These are phyloP conservation scores for Pogonognathellus flavescens DNA, from an alignment of 1,140 invertebrate species.

Conservation along the genomic window DNA sequence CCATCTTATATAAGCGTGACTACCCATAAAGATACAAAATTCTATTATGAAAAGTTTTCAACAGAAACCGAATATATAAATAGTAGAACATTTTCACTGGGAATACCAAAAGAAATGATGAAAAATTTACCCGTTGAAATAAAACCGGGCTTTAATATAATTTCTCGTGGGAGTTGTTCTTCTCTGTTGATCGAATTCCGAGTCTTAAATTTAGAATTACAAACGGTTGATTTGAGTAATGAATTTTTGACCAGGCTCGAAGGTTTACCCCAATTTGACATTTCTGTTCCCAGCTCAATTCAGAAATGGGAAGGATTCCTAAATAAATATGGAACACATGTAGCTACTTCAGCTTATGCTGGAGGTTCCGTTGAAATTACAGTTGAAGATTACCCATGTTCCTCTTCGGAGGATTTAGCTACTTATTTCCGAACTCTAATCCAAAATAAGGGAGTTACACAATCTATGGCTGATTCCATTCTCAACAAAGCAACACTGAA, in stretches of 20 bases:
- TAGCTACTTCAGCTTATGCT: neutral
- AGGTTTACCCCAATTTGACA: neutral
- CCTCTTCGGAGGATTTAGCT: neutral
- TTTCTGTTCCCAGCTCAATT: conserved; percentile 3
- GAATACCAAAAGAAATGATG: neutral
- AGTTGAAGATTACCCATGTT: neutral
- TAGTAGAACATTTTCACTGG: neutral
- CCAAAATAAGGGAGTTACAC: no score
- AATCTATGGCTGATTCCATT: neutral
- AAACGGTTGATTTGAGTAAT: neutral
- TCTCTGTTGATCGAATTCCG: neutral
- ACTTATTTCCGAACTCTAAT: neutral
- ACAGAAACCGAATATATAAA: neutral
- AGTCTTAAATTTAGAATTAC: neutral
- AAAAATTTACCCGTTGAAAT: neutral
- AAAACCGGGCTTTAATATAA: conserved; percentile 17
- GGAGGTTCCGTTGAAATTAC: neutral
- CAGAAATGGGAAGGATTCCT: neutral
- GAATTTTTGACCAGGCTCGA: neutral
- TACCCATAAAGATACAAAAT: neutral
- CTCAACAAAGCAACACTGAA: neutral
- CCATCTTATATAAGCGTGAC: neutral
- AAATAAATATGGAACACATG: neutral
- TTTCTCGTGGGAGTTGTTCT: neutral
- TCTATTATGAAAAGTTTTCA: neutral